phyloP scores from a whole-genome alignment of 2,888 invertebrate genomes.

The Ormyrus pomaceus region DNA sequence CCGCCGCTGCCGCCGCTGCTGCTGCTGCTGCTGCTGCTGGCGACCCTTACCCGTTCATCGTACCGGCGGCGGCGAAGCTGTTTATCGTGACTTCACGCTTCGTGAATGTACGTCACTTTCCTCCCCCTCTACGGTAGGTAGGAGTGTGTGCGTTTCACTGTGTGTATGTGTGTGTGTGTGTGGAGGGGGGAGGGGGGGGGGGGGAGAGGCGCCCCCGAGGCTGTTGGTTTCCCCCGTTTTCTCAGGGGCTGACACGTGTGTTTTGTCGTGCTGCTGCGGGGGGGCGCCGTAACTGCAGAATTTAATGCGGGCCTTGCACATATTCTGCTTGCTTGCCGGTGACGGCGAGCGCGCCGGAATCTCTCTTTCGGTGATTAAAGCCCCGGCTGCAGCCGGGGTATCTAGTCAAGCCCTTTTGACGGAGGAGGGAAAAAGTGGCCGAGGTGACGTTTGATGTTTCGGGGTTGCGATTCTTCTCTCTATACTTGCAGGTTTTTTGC shows the following conservation, averaged over 20 bases:
- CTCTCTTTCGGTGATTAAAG: constrained; percentile 41
- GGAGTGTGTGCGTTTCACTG: not conserved
- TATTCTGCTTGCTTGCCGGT: constrained; percentile 11
- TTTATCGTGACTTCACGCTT: constrained; percentile 62
- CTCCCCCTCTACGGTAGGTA: not conserved
- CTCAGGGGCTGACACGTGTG: constrained; percentile 41
- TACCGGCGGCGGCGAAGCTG: constrained; percentile 47
- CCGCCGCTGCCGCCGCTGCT: too few relatives aligned
- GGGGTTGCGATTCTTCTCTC: too few relatives aligned
- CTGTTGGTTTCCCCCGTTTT: too few relatives aligned
- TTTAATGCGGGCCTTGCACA: constrained; percentile 45
- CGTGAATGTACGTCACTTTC: constrained; percentile 47
- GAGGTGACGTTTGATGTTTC: too few relatives aligned
- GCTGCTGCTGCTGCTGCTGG: not conserved
- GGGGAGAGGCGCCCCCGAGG: constrained; percentile 4
- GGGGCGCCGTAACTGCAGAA: constrained; percentile 17
- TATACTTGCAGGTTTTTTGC: too few relatives aligned
- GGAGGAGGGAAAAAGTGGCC: not conserved
- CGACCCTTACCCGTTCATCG: constrained; percentile 46
- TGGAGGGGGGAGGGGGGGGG: too few relatives aligned
- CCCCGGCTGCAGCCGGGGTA: not conserved
- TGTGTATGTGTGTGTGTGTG: not conserved
- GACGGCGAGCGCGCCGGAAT: constrained; percentile 2
- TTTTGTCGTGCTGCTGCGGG: constrained; percentile 32
- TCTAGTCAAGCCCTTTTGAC: not conserved